Evolutionary conservation across 2,888 invertebrate genomes (phyloP).

Genomic region (Poecilobothrus nobilitatus): DNA sequence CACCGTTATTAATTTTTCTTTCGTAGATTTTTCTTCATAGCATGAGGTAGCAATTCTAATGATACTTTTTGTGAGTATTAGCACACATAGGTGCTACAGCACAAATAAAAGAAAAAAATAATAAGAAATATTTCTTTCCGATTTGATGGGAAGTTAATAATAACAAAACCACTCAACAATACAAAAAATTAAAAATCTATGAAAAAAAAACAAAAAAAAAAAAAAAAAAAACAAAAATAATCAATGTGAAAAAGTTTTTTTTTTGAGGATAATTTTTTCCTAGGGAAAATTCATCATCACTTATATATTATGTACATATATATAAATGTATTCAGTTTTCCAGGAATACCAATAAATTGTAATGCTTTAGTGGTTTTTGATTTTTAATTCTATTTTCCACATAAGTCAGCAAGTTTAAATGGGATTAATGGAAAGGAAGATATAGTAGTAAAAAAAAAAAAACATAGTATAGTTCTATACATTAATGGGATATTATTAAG

Average conservation of each 20-base stretch:
- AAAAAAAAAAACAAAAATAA: not conserved
- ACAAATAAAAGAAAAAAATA: too few relatives aligned
- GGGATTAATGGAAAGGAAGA: conserved; percentile 6
- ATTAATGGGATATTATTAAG: too few relatives aligned
- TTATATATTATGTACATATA: not conserved
- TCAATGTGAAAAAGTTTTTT: too few relatives aligned
- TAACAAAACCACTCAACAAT: too few relatives aligned
- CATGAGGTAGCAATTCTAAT: too few relatives aligned
- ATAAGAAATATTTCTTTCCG: too few relatives aligned
- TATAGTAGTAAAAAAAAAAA: not conserved
- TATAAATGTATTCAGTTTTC: too few relatives aligned
- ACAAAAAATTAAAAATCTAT: too few relatives aligned
- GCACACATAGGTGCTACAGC: too few relatives aligned
- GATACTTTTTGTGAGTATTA: too few relatives aligned
- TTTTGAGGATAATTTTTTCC: not conserved
- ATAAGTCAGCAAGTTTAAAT: conserved; percentile 6
- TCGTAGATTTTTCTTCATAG: too few relatives aligned
- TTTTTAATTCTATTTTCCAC: not conserved
- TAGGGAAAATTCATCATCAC: not conserved
- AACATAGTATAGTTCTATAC: too few relatives aligned
- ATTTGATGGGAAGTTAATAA: not conserved
- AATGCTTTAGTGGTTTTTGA: not conserved
- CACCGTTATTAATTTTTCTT: not conserved
- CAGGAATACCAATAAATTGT: not conserved
- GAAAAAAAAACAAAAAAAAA: not conserved